Evolutionary conservation across 2,888 invertebrate species (phyloP).

Genomic region (Caradrina clavipalpis): DNA sequence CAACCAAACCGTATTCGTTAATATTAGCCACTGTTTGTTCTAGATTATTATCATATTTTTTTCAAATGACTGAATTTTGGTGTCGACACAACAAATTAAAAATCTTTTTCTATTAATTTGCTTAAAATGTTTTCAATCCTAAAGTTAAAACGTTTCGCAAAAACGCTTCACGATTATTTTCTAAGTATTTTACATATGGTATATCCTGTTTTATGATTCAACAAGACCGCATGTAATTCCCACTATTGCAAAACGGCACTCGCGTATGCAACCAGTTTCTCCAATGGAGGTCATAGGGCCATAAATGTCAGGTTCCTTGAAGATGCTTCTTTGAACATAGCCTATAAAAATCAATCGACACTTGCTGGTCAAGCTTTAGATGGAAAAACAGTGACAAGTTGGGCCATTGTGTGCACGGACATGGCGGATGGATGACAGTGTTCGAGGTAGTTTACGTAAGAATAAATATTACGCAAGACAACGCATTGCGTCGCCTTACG

Average conservation of each 20-base stretch:
- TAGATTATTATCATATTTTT: not conserved
- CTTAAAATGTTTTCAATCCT: not conserved
- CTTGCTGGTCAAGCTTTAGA: not conserved
- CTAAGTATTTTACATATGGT: conserved; percentile 22
- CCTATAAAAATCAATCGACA: not conserved
- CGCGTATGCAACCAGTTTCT: conserved; percentile 41
- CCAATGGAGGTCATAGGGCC: conserved; percentile 53
- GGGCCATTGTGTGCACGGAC: conserved; percentile 24
- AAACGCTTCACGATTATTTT: not conserved
- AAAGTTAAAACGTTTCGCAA: not conserved
- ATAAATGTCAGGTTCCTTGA: conserved; percentile 42
- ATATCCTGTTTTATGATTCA: conserved; percentile 54
- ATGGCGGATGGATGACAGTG: conserved; percentile 39
- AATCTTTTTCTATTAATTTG: not conserved
- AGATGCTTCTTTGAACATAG: conserved; percentile 32
- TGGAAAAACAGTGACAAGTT: conserved; percentile 20
- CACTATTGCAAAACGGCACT: conserved; percentile 42
- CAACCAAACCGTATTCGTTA: not conserved
- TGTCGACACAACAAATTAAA: not conserved
- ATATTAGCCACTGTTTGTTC: not conserved
- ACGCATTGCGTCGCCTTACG: conserved; percentile 36
- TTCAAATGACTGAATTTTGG: not conserved
- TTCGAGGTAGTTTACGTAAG: conserved; percentile 50
- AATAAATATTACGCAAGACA: conserved; percentile 45
- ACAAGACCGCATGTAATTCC: conserved; percentile 38